These are phyloP conservation scores for Enteromius viviparus DNA, from an alignment of 2,797 vertebrate species.

Conservation along the genomic window DNA sequence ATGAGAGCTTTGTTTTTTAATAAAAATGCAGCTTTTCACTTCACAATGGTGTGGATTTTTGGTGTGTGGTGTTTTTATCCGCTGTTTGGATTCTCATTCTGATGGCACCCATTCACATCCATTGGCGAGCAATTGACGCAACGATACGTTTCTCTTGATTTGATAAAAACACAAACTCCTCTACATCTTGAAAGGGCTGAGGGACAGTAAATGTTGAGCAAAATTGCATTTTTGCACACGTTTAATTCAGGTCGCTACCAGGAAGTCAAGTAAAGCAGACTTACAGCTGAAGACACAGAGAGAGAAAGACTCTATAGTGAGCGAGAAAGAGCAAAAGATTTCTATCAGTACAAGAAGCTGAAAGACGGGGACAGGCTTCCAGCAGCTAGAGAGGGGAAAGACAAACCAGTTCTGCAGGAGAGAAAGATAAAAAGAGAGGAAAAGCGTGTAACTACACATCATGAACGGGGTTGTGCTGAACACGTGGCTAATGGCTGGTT, in stretches of 20 bases:
- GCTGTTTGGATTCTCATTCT: neutral
- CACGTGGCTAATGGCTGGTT: neutral
- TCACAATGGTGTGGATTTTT: neutral
- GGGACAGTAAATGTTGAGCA: neutral
- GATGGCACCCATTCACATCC: neutral
- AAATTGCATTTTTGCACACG: neutral
- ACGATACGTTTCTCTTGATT: neutral
- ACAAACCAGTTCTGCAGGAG: conserved; percentile 66
- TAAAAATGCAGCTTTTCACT: neutral
- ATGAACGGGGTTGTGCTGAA: conserved; percentile 55
- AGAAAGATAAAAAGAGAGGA: conserved; percentile 55
- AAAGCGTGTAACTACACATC: conserved; percentile 57
- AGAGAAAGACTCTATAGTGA: conserved; percentile 50
- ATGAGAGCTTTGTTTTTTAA: neutral
- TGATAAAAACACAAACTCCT: neutral
- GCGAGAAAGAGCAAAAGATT: conserved; percentile 51
- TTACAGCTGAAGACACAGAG: conserved; percentile 34
- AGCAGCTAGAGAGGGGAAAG: conserved; percentile 64
- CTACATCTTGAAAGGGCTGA: neutral
- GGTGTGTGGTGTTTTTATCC: neutral
- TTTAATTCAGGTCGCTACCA: neutral
- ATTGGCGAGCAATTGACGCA: neutral
- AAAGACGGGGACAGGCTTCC: conserved; percentile 66
- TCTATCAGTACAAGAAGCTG: conserved; percentile 55
- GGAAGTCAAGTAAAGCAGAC: conserved; percentile 39